Conservation (phyloP, 2,113 vertebrate genomes). For the Suncus etruscus region DNA sequence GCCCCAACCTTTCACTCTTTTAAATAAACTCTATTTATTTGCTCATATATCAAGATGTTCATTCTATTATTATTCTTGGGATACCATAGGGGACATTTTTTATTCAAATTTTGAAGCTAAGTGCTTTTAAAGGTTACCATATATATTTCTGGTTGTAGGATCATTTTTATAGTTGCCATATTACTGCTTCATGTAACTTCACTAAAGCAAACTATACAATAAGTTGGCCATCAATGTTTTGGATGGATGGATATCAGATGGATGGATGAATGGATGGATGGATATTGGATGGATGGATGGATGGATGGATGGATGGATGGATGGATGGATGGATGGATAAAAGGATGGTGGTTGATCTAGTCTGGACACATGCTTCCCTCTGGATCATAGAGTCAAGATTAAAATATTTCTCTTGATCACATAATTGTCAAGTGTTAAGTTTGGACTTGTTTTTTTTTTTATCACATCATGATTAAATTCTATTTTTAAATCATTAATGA, state of each 20-base stretch:
- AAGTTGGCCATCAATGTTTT: not conserved
- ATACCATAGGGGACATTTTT: not conserved
- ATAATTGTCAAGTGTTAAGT: not conserved
- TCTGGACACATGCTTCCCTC: not conserved
- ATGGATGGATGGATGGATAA: not conserved
- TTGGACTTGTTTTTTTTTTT: not conserved
- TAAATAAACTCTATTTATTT: not conserved
- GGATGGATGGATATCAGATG: not conserved
- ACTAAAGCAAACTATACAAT: not conserved
- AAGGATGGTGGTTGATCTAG: not conserved
- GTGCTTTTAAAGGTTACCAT: not conserved
- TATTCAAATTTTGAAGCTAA: not conserved
- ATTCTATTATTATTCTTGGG: not conserved
- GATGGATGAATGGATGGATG: not conserved
- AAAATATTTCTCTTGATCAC: not conserved
- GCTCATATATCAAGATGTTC: not conserved
- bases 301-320: too few species aligned
- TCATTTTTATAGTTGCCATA: not conserved
- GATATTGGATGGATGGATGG: too few species aligned
- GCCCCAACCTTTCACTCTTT: not conserved
- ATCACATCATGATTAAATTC: not conserved
- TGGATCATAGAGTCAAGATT: not conserved
- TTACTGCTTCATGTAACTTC: not conserved
- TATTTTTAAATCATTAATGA: not conserved
- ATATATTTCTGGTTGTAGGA: not conserved